Evolutionary conservation across 1,140 invertebrate species (phyloP).

Genomic region (Vanessa tameamea): DNA sequence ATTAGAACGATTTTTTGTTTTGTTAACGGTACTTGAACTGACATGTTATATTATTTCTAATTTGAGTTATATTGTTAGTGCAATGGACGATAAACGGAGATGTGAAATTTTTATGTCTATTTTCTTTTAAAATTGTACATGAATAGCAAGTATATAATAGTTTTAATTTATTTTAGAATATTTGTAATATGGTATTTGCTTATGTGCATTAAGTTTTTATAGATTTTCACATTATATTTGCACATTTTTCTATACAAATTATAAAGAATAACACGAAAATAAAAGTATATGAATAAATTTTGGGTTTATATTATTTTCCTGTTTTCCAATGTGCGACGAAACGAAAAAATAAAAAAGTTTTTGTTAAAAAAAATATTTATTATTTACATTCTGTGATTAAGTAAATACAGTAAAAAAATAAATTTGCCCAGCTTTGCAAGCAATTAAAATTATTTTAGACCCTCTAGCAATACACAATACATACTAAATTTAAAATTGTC

Average conservation of each 20-base stretch:
- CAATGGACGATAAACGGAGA: slow-evolving; percentile 15
- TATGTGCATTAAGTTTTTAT: slow-evolving; percentile 69
- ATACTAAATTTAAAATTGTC: too few species aligned
- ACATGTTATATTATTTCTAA: slow-evolving; percentile 23
- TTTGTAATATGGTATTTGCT: slow-evolving; percentile 62
- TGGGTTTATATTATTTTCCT: slow-evolving; percentile 18
- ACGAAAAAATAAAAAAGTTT: too few species aligned
- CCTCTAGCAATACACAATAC: too few species aligned
- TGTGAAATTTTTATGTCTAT: slow-evolving; percentile 12
- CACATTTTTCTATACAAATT: slow-evolving; percentile 75
- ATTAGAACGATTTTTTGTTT: slow-evolving; percentile 22
- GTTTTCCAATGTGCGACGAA: too few species aligned
- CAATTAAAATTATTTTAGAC: too few species aligned
- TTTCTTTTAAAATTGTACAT: slow-evolving; percentile 15
- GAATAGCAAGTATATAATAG: slow-evolving; percentile 23
- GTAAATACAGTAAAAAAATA: too few species aligned
- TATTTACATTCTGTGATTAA: too few species aligned
- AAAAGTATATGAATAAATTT: slow-evolving; percentile 45
- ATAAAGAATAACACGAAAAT: slow-evolving; percentile 74
- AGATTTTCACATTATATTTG: slow-evolving; percentile 68
- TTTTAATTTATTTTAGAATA: slow-evolving; percentile 44
- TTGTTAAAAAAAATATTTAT: too few species aligned
- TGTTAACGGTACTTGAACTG: slow-evolving; percentile 16
- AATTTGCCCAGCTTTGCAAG: too few species aligned
- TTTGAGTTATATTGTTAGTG: slow-evolving; percentile 18